Base-by-base conservation (phyloP, 2,888 invertebrate species). In the Phengaris arion region DNA sequence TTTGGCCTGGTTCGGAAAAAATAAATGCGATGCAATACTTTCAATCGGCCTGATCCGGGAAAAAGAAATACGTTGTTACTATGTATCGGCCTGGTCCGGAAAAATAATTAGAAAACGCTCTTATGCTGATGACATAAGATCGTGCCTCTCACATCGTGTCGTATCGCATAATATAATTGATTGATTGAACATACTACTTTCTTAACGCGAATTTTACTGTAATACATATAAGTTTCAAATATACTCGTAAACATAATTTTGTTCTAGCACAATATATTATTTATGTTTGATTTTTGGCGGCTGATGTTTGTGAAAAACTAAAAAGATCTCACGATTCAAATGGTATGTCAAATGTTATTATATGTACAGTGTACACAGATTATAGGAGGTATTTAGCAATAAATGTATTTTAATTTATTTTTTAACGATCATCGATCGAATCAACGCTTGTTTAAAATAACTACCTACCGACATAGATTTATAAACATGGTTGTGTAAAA, bases 401-500 rank as follows among this genome's bases (percentile, higher is more conserved):
- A 64, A 45, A 64, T 64, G 35, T 64, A 35, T 64, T 22, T 64
- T 64, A 59, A 59, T 22, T 59, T 57, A 64, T 64, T 64, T 64
- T 12, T 22, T 59, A 59, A 22, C 22, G 22, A 22, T 22, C 22
- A 1, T 22, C 22, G 22, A 22, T 22, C 22, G 22, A 22, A 22
- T 22, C 22, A 22, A 22, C 22, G 64, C 35, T 64, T 35, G 64
- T 12, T 64, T 64, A 35, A 52, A 10, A 52, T 10, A 2, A 52
- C 35, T 64, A 59, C 59, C 35, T 64, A 59, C 59, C 10, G 35
- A 64, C 12, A 35, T 64, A 10, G 64, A 64, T 64, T 64, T 64
- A 2, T 12, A 12, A 15, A 35, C 6, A 12, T 64, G 64, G 64
- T 64, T 64, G 64, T 64, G 64, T 45, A 35, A 35, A 3, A 3